Percentiles rank a stretch among this genome's conserved stretches.
Evolutionary conservation across 2,888 invertebrate species (phyloP).

Genomic region (Ormyrus nitidulus): DNA sequence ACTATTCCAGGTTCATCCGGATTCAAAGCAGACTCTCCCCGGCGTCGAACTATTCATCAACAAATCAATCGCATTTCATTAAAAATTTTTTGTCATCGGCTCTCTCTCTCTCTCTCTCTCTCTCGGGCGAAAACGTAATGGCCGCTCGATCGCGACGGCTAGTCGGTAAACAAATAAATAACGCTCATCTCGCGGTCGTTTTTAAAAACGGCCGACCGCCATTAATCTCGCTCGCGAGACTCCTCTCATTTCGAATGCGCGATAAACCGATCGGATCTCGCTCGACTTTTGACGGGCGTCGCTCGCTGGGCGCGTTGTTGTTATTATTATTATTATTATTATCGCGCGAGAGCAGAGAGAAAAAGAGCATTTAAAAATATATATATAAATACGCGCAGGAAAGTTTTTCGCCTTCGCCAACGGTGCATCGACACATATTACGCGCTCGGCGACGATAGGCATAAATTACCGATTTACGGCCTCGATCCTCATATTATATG

Average conservation of each 20-base stretch:
- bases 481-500: conserved; percentile 15
- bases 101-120: not conserved
- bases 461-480: conserved; percentile 57
- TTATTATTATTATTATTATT: conserved; percentile 4
- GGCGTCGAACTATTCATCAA: not conserved
- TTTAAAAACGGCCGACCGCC: conserved; percentile 33
- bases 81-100: conserved; percentile 33
- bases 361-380: not conserved
- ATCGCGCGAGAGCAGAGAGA: not conserved
- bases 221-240: conserved; percentile 44
- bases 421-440: conserved; percentile 38
- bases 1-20: no score
- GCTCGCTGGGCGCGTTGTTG: no score
- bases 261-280: conserved; percentile 35
- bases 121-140: conserved; percentile 5
- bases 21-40: no score
- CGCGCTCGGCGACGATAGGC: conserved; percentile 46
- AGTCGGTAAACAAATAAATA: conserved; percentile 53
- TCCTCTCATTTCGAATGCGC: conserved; percentile 39
- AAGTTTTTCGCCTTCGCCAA: conserved; percentile 30
- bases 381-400: conserved; percentile 9
- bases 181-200: conserved; percentile 15
- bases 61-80: conserved; percentile 50
- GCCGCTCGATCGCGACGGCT: not conserved
- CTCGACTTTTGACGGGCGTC: conserved; percentile 33